Evolutionary conservation across 2,797 vertebrate genomes (phyloP).

Genomic region (Clamator glandarius): DNA sequence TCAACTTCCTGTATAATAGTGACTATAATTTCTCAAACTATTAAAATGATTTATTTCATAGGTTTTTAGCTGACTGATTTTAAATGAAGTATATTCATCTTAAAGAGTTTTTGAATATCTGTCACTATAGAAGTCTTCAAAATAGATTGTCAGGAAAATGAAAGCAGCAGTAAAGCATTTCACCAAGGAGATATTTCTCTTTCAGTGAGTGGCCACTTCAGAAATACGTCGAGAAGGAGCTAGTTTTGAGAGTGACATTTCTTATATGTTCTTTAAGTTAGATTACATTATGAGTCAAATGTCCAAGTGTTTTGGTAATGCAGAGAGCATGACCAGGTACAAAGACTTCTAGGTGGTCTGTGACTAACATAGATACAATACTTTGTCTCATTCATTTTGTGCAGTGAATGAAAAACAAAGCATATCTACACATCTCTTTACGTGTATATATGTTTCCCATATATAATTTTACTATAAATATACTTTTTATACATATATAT

Average conservation of each 20-base stretch:
- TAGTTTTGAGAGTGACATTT: background rate
- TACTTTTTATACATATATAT: background rate
- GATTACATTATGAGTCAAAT: background rate
- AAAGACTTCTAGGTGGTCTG: background rate
- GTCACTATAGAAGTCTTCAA: constrained; percentile 14
- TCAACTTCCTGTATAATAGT: background rate
- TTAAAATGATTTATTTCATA: constrained; percentile 44
- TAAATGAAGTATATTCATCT: constrained; percentile 16
- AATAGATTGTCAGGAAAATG: constrained; percentile 35
- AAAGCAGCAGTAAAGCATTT: constrained; percentile 7
- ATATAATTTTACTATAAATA: background rate
- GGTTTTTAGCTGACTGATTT: constrained; percentile 41
- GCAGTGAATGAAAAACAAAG: background rate
- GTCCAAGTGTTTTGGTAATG: background rate
- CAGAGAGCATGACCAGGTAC: background rate
- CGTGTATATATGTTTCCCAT: rapidly evolving
- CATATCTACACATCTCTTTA: background rate
- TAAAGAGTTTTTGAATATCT: constrained; percentile 26
- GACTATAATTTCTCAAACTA: constrained; percentile 30
- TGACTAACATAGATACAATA: background rate
- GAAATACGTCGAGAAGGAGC: background rate
- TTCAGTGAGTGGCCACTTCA: background rate
- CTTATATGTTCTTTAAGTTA: background rate
- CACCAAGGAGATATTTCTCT: background rate
- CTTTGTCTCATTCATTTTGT: background rate